A percentile compares a stretch with the other conserved stretches of the same genome.
phyloP scores from a whole-genome alignment of 2,797 vertebrate genomes.

The Luscinia megarhynchos region DNA sequence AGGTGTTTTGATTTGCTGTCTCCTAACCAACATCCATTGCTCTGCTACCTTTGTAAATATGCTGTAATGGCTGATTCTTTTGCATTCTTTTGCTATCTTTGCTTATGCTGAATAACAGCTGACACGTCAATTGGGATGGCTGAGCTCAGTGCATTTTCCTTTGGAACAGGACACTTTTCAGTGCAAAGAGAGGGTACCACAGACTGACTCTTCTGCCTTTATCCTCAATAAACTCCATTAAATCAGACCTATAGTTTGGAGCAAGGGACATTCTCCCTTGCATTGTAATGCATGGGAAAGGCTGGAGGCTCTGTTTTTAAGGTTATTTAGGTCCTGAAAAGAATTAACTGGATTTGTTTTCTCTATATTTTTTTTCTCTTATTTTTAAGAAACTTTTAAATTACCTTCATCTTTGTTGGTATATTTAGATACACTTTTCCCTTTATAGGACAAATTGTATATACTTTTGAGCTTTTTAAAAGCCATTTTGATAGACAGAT shows the following conservation, averaged over 20 bases:
- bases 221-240: constrained; percentile 50
- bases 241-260: constrained; percentile 25
- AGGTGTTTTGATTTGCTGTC: neutral
- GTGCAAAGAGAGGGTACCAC: constrained; percentile 19
- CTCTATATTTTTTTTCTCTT: neutral
- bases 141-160: constrained; percentile 30
- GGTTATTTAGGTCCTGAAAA: constrained; percentile 50
- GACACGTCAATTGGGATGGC: constrained; percentile 33
- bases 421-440: neutral
- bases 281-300: constrained; percentile 40
- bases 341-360: constrained; percentile 20
- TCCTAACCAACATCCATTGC: neutral
- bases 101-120: constrained; percentile 12
- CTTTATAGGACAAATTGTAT: neutral
- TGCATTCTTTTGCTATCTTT: constrained; percentile 12
- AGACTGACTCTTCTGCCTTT: constrained; percentile 12
- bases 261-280: neutral
- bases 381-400: neutral
- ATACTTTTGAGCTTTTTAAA: constrained; percentile 5
- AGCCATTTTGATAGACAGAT: neutral
- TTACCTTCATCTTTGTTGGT: neutral
- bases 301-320: neutral
- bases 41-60: neutral
- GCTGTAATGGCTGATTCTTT: neutral
- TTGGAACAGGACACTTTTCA: constrained; percentile 38